These are phyloP conservation scores for Illadopsis cleaveri DNA, from an alignment of 2,113 vertebrate genomes.

Conservation along the genomic window DNA sequence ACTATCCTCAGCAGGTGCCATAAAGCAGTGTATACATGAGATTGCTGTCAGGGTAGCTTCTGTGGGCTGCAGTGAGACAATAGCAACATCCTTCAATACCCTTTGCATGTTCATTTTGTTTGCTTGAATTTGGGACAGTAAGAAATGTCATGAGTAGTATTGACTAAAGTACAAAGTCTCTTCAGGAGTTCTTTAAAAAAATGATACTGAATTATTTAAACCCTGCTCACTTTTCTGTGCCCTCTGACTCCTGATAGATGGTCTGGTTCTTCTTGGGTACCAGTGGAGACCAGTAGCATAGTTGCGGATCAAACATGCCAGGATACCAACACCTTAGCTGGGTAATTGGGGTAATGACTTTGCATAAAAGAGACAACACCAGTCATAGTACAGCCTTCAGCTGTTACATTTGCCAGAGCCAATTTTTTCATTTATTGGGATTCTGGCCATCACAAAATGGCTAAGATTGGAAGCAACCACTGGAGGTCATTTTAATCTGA, in stretches of 20 bases:
- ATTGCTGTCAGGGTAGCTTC: background rate
- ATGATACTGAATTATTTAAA: background rate
- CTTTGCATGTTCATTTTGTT: background rate
- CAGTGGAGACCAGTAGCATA: background rate
- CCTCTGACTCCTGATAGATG: background rate
- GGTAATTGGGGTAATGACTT: background rate
- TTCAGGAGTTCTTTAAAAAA: background rate
- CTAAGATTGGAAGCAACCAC: background rate
- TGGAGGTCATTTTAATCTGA: background rate
- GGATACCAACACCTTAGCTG: background rate
- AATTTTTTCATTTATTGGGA: background rate
- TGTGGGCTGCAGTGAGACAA: background rate
- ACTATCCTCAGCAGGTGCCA: background rate
- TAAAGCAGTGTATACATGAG: background rate
- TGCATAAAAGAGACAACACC: rapidly evolving
- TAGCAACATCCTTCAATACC: background rate
- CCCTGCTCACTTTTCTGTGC: background rate
- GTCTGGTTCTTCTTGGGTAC: background rate
- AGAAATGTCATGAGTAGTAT: background rate
- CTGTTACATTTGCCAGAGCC: background rate
- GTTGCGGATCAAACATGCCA: background rate
- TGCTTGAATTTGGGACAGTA: background rate
- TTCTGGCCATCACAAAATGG: background rate
- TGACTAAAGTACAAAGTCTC: background rate
- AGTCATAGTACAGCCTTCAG: background rate